A percentile compares a stretch with the other conserved stretches of the same genome.
phyloP scores from a whole-genome alignment of 2,888 invertebrate genomes.

The Carpatolechia fugitivella region DNA sequence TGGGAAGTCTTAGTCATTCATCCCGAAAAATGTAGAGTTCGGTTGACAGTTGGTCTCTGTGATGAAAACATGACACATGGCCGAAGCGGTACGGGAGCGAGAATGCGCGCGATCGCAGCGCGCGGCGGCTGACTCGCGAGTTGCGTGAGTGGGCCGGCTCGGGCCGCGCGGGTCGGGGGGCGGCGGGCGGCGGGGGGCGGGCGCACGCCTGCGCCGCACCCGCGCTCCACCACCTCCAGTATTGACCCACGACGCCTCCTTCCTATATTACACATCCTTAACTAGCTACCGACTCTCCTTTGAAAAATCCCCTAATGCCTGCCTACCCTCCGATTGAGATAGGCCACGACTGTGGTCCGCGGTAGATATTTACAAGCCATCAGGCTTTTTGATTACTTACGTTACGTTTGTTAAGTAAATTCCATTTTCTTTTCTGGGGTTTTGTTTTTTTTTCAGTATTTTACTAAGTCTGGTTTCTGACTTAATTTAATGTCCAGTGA shows the following conservation, averaged over 20 bases:
- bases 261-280: slow-evolving; percentile 77
- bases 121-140: slow-evolving; percentile 75
- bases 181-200: slow-evolving; percentile 39
- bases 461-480: background rate
- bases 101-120: slow-evolving; percentile 70
- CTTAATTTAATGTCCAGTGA: too few relatives aligned
- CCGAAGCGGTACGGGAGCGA: slow-evolving; percentile 50
- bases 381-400: background rate
- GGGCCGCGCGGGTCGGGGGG: slow-evolving; percentile 34
- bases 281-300: slow-evolving; percentile 74
- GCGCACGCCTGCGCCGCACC: slow-evolving; percentile 69
- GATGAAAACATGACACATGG: slow-evolving; percentile 77
- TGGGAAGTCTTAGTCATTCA: slow-evolving; percentile 53
- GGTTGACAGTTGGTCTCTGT: slow-evolving; percentile 56
- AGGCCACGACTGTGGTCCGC: slow-evolving; percentile 56
- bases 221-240: slow-evolving; percentile 75
- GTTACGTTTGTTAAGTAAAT: background rate
- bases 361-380: slow-evolving; percentile 28
- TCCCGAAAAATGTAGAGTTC: slow-evolving; percentile 39
- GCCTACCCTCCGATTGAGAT: slow-evolving; percentile 63
- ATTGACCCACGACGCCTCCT: slow-evolving; percentile 79
- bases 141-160: slow-evolving; percentile 66
- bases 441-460: background rate
- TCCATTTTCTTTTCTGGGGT: background rate
- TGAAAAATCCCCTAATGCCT: slow-evolving; percentile 73